These are phyloP conservation scores for western clawed frog (Xenopus tropicalis) DNA, from an alignment of 2,113 vertebrate species.

Conservation along the genomic window DNA sequence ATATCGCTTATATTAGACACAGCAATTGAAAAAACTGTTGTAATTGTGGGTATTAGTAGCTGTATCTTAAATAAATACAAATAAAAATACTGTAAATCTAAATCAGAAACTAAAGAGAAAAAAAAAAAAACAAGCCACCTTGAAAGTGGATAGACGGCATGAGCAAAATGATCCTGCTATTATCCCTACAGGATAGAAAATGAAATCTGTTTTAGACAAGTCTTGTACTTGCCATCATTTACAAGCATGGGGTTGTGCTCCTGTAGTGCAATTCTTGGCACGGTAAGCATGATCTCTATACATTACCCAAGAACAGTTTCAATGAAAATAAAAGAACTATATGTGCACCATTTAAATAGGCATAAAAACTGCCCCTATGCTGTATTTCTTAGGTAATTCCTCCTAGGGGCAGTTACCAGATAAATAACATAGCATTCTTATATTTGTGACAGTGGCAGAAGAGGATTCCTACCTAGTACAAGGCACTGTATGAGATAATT, in stretches of 20 bases:
- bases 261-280: conserved; percentile 30
- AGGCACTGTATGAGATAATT: no score
- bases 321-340: neutral
- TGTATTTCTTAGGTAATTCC: no score
- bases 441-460: no score
- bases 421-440: no score
- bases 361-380: no score
- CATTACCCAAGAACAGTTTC: conserved; percentile 12
- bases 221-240: conserved; percentile 32
- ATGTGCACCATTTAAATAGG: no score
- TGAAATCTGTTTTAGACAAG: conserved; percentile 19
- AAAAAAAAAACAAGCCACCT: neutral
- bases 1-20: no score
- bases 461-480: no score
- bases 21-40: no score
- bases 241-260: conserved; percentile 18
- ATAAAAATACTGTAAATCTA: conserved; percentile 16
- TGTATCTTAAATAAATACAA: no score
- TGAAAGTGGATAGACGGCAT: conserved; percentile 4
- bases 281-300: conserved; percentile 19
- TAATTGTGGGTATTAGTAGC: no score
- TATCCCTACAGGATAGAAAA: conserved; percentile 38
- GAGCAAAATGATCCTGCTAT: conserved; percentile 18
- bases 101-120: conserved; percentile 7
- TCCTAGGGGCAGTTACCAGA: no score